These are phyloP conservation scores for Percina caprodes DNA, from an alignment of 2,113 vertebrate genomes.

Conservation along the genomic window DNA sequence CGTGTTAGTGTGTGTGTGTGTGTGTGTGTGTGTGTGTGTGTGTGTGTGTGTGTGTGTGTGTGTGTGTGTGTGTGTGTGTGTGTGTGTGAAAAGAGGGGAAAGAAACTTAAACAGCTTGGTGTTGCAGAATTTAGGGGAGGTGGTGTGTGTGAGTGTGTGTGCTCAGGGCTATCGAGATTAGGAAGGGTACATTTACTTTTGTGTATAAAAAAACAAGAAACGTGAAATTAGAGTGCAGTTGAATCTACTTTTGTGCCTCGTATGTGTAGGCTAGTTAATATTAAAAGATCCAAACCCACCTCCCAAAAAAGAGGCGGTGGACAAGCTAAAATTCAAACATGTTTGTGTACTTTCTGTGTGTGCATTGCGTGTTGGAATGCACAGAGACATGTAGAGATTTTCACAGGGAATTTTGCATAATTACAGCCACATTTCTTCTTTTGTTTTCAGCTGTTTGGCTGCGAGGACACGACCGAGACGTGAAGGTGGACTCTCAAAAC, in stretches of 20 bases:
- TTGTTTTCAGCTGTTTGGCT: conserved; percentile 42
- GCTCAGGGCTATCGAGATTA: conserved; percentile 22
- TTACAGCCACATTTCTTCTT: conserved; percentile 39
- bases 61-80: conserved; percentile 10
- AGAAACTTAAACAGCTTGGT: conserved; percentile 43
- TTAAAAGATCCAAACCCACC: not conserved
- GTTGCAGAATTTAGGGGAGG: conserved; percentile 22
- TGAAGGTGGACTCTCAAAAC: conserved; percentile 29
- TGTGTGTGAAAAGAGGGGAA: conserved; percentile 29
- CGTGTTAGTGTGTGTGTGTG: conserved; percentile 23
- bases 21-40: conserved; percentile 24
- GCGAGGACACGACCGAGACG: conserved; percentile 18
- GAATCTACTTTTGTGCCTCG: not conserved
- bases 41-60: conserved; percentile 20
- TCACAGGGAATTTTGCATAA: conserved; percentile 3
- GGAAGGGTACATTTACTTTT: not conserved
- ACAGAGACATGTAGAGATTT: conserved; percentile 5
- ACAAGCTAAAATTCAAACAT: not conserved
- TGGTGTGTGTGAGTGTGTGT: conserved; percentile 21
- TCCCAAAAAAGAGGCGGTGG: not conserved
- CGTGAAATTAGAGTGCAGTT: not conserved
- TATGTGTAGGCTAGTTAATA: not conserved
- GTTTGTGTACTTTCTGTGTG: conserved; percentile 1
- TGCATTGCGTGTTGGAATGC: not conserved
- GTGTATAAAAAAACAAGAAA: conserved; percentile 16